phyloP scores from a whole-genome alignment of 2,113 vertebrate species.

The Salvelinus alpinus region DNA sequence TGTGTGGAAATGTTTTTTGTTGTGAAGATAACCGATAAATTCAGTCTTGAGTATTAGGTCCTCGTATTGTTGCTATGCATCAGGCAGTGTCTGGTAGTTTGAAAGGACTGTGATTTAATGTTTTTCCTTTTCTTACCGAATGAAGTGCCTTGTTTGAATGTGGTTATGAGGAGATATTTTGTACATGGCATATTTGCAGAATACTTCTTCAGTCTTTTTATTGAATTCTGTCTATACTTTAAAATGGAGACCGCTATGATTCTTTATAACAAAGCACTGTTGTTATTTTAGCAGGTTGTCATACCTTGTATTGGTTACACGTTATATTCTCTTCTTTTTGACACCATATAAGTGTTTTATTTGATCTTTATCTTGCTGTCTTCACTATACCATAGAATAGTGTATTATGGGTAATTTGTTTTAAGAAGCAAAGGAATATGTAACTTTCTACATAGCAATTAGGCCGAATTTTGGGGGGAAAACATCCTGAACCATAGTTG shows the following conservation, averaged over 20 bases:
- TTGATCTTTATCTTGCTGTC: conserved; percentile 53
- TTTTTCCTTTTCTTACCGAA: conserved; percentile 82
- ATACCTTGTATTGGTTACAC: conserved; percentile 58
- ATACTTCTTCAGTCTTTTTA: conserved; percentile 89
- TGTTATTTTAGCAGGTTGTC: conserved; percentile 66
- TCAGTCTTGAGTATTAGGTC: conserved; percentile 38
- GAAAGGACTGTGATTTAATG: conserved; percentile 82
- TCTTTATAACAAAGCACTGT: conserved; percentile 80
- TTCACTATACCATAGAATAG: conserved; percentile 57
- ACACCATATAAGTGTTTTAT: conserved; percentile 68
- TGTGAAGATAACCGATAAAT: conserved; percentile 49
- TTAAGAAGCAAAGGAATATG: conserved; percentile 47
- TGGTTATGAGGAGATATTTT: conserved; percentile 89
- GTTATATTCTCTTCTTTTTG: conserved; percentile 59
- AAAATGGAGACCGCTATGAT: conserved; percentile 74
- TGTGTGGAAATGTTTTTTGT: conserved; percentile 52
- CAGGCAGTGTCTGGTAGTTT: conserved; percentile 82
- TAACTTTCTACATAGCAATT: conserved; percentile 29
- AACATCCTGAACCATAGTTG: conserved; percentile 36
- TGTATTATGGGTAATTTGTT: conserved; percentile 42
- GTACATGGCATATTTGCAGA: conserved; percentile 89
- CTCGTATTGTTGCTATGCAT: conserved; percentile 79
- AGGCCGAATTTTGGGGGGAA: conserved; percentile 29
- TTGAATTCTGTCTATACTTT: conserved; percentile 83
- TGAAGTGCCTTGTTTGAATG: conserved; percentile 99